Base-by-base conservation (phyloP, 2,113 vertebrate species). In the Nothocercus nigrocapillus region DNA sequence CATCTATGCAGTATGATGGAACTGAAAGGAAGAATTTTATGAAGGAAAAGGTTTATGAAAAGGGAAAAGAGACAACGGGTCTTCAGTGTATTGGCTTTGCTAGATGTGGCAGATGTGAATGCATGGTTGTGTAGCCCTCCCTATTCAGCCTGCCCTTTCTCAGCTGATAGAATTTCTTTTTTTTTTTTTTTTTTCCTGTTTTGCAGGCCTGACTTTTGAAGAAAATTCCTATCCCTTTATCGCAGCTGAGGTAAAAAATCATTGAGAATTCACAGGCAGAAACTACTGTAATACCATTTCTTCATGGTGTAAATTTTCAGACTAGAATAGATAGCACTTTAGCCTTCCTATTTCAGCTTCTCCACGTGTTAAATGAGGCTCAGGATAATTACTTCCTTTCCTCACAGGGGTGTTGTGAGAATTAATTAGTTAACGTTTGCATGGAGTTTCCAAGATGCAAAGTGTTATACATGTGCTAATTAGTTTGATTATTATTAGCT, bases 401-500 rank as follows among this genome's bases (percentile, higher is more conserved):
- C 61, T 88, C 56, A 78, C 36, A 90, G 38, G 79, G 54, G 13
- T 82, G 85, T 72, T 91, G 58, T 82, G 63, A 92, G 62, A 94
- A 95, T 96, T 93, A 96, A 94, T 95, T 95, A 84, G 87, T 90
- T 90, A 94, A 91, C 0, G 0, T 95, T 95, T 92, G 34, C 61
- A 66, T 61, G 49, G 56, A 1, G 2, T 53, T 93, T 95, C 76
- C 82, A 92, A 90, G 88, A 76, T 69, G 88, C 59, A 75, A 94
- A 93, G 83, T 85, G 64, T 56, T 85, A 90, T 89, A 49, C 53
- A 53, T 54, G 82, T 95, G 93, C 56, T 96, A 97, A 96, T 97
- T 96, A 93, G 85, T 94, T 76, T 87, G 90, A 88, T 92, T 95
- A 91, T 96, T 97, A 92, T 93, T 97, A 90, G 90, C 85, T 88